A percentile compares a stretch with the other conserved stretches of the same genome.
Evolutionary conservation across 2,797 vertebrate species (phyloP).

Genomic region (Sebastes flavidus): DNA sequence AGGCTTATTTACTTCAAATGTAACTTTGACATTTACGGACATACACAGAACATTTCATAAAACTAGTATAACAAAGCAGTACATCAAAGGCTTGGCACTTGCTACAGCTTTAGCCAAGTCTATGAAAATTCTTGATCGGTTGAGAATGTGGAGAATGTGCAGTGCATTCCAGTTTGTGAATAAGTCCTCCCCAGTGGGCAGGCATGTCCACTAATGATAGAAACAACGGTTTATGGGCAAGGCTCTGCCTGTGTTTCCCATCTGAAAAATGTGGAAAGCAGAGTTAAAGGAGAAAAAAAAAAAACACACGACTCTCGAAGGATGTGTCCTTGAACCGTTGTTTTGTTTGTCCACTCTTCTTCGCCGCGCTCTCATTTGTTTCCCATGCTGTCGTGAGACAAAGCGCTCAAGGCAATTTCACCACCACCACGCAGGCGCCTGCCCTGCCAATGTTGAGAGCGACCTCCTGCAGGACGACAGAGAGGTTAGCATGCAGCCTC

Average conservation of each 20-base stretch:
- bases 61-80: conserved; percentile 60
- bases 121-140: conserved; percentile 73
- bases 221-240: conserved; percentile 69
- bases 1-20: conserved; percentile 38
- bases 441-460: conserved; percentile 95
- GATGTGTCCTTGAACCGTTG: conserved; percentile 70
- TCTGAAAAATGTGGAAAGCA: conserved; percentile 67
- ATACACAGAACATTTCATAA: conserved; percentile 54
- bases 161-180: conserved; percentile 57
- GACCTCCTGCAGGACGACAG: conserved; percentile 87
- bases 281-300: conserved; percentile 50
- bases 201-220: conserved; percentile 70
- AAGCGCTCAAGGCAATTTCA: conserved; percentile 89
- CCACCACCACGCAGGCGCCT: conserved; percentile 93
- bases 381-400: conserved; percentile 59
- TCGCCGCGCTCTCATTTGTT: conserved; percentile 58
- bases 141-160: conserved; percentile 74
- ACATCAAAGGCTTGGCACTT: conserved; percentile 61
- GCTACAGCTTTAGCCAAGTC: conserved; percentile 61
- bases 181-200: conserved; percentile 63
- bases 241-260: conserved; percentile 50
- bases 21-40: conserved; percentile 41
- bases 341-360: conserved; percentile 69
- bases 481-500: conserved; percentile 61
- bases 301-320: conserved; percentile 60